phyloP scores from a whole-genome alignment of 2,888 invertebrate genomes.

The Lycophotia porphyrea region DNA sequence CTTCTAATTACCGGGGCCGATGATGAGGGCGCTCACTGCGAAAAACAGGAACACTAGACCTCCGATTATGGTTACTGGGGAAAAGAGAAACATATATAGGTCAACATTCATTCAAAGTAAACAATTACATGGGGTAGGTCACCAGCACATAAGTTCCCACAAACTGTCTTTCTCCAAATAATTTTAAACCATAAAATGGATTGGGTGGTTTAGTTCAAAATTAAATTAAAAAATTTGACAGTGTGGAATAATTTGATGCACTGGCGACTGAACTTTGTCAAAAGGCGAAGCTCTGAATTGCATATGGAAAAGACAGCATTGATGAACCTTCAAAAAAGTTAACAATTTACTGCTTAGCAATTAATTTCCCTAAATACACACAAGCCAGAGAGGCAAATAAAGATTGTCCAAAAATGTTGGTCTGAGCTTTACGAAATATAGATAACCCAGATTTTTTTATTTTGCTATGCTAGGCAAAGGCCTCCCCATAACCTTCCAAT shows the following conservation, averaged over 20 bases:
- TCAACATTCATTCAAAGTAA: neutral
- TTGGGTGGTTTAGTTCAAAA: too few species aligned
- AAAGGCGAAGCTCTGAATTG: neutral
- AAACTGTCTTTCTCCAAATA: too few species aligned
- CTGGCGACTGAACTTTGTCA: neutral
- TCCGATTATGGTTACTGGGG: constrained; percentile 98
- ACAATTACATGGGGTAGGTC: neutral
- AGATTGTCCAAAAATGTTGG: neutral
- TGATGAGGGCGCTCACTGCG: constrained; percentile 97
- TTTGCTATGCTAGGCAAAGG: too few species aligned
- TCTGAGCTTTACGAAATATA: neutral
- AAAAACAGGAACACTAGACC: constrained; percentile 98
- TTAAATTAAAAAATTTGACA: too few species aligned
- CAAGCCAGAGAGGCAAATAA: neutral
- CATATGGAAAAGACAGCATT: neutral
- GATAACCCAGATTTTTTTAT: too few species aligned
- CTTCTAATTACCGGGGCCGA: constrained; percentile 92
- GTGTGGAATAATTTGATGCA: too few species aligned
- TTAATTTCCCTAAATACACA: neutral
- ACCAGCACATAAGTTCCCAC: too few species aligned
- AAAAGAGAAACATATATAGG: constrained; percentile 68
- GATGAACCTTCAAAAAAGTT: neutral
- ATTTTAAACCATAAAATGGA: too few species aligned
- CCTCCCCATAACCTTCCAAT: too few species aligned
- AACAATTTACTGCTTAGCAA: neutral